These are phyloP conservation scores for Himalopsyche tibetana DNA, from an alignment of 2,888 invertebrate species.

Conservation along the genomic window DNA sequence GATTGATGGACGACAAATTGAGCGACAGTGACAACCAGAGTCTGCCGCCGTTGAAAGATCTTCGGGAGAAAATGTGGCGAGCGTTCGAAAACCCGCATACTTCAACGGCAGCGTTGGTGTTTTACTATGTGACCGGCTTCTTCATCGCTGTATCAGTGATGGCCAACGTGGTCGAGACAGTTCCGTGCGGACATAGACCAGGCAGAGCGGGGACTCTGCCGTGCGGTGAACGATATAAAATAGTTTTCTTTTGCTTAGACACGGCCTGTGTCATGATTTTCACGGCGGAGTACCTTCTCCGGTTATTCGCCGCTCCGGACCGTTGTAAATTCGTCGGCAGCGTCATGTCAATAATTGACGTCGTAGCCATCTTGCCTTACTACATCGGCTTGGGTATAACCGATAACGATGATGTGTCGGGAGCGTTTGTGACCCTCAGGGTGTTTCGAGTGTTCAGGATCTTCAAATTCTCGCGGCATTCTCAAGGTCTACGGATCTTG, in stretches of 20 bases:
- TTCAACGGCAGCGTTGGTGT: constrained; percentile 98
- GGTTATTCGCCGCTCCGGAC: constrained; percentile 98
- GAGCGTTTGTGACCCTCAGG: constrained; percentile 98
- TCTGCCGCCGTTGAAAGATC: constrained; percentile 90
- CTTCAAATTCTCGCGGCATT: constrained; percentile 99
- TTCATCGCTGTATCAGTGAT: constrained; percentile 99
- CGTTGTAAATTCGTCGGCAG: constrained; percentile 98
- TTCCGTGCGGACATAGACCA: constrained; percentile 93
- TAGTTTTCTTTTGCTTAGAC: constrained; percentile 99
- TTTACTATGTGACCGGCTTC: constrained; percentile 99
- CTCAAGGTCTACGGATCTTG: constrained; percentile 97
- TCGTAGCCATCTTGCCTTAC: constrained; percentile 99
- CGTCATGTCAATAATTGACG: constrained; percentile 99
- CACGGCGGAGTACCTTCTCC: constrained; percentile 96
- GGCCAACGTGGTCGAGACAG: constrained; percentile 99
- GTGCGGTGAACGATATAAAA: constrained; percentile 98
- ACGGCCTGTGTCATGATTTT: constrained; percentile 99
- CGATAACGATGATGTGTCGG: constrained; percentile 98
- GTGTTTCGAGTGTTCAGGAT: constrained; percentile 99
- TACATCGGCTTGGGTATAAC: constrained; percentile 98
- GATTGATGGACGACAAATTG: constrained; percentile 97
- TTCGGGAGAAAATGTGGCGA: constrained; percentile 98
- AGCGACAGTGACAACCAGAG: constrained; percentile 95
- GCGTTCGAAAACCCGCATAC: constrained; percentile 99
- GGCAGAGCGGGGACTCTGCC: constrained; percentile 92